Evolutionary conservation across 2,888 invertebrate genomes (phyloP).

Genomic region (Carpatolechia fugitivella): DNA sequence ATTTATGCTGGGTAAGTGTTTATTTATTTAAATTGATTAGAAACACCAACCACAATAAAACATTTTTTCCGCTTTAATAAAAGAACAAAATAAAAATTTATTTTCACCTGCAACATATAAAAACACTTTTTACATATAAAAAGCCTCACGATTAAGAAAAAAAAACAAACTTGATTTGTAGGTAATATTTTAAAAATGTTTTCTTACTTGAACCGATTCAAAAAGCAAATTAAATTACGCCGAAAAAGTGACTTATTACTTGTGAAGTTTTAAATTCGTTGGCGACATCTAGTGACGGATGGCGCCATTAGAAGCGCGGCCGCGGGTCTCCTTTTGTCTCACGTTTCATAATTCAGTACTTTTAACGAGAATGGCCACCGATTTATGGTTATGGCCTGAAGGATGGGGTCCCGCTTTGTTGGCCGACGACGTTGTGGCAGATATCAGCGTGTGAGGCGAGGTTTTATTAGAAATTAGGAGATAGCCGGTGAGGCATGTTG

Average conservation of each 20-base stretch:
- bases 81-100: no score
- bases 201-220: no score
- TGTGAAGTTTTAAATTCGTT: constrained; percentile 11
- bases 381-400: constrained; percentile 25
- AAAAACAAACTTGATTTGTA: no score
- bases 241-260: background rate
- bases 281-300: constrained; percentile 32
- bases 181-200: no score
- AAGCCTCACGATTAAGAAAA: no score
- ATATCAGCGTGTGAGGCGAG: background rate
- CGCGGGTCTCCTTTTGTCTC: constrained; percentile 24
- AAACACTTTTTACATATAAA: no score
- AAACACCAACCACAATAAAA: no score
- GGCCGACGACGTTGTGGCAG: background rate
- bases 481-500: background rate
- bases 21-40: no score
- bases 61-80: no score
- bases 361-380: constrained; percentile 25
- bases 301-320: constrained; percentile 24
- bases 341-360: constrained; percentile 26
- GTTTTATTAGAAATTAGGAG: background rate
- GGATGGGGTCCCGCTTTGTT: constrained; percentile 5
- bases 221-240: no score
- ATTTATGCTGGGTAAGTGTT: no score
- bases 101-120: no score